Percentiles rank a stretch among this genome's conserved stretches.
These are phyloP conservation scores for Puma concolor DNA, from an alignment of 2,113 vertebrate genomes.

Conservation along the genomic window DNA sequence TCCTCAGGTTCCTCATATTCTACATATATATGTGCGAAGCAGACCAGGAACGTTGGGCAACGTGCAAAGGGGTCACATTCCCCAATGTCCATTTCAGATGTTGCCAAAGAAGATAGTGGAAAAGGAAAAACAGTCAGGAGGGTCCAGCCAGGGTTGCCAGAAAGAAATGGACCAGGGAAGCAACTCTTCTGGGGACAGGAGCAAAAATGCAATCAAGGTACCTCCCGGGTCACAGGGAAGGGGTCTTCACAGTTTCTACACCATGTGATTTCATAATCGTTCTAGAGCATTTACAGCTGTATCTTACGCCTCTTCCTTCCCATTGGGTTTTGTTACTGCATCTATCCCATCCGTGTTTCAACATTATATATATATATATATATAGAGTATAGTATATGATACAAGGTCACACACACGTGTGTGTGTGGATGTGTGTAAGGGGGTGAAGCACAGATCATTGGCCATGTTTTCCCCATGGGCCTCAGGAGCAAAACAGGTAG, in stretches of 20 bases:
- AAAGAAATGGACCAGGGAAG: neutral
- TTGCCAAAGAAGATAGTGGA: neutral
- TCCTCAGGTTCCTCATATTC: neutral
- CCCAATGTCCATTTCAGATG: neutral
- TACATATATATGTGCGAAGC: neutral
- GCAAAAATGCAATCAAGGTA: neutral
- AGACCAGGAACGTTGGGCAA: neutral
- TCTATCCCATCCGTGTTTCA: neutral
- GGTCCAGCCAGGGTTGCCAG: neutral
- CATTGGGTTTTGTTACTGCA: neutral
- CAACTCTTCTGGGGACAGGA: neutral
- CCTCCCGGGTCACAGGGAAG: neutral
- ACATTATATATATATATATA: no score
- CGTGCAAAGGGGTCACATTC: neutral
- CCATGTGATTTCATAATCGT: neutral
- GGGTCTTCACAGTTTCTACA: neutral
- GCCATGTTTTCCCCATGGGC: neutral
- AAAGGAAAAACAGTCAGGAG: neutral
- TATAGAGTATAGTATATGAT: no score
- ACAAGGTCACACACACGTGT: no score
- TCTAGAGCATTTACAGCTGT: neutral
- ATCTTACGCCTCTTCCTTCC: neutral
- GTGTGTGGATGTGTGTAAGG: accelerated
- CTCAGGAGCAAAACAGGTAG: neutral
- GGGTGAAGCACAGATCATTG: neutral